Conservation (phyloP, 2,113 vertebrate genomes). For the Daubentonia madagascariensis region DNA sequence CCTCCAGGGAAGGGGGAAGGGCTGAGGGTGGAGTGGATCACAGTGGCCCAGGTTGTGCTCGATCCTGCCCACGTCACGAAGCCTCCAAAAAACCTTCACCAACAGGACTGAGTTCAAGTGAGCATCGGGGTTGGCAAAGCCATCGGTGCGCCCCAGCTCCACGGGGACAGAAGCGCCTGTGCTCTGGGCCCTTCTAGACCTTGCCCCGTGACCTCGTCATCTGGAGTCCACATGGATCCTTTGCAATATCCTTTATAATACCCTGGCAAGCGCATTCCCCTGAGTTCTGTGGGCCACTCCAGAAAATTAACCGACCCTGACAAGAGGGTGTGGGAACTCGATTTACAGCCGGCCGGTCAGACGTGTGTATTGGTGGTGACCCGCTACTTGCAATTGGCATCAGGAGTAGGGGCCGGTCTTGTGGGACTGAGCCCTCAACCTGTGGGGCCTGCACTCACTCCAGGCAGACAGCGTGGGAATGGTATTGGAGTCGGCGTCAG, state of each 20-base stretch:
- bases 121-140: neutral
- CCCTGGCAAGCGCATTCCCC: neutral
- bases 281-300: neutral
- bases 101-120: neutral
- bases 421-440: neutral
- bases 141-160: neutral
- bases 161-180: neutral
- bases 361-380: no score
- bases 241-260: neutral
- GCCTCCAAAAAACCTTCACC: neutral
- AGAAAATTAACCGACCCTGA: neutral
- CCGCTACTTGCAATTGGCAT: no score
- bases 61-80: neutral
- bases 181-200: neutral
- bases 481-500: neutral
- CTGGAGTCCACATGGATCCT: neutral
- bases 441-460: neutral
- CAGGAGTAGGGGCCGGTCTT: neutral
- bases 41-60: neutral
- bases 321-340: accelerated
- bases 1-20: neutral
- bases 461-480: neutral
- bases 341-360: neutral
- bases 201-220: neutral
- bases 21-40: neutral